A percentile compares a stretch with the other conserved stretches of the same genome.
phyloP scores from a whole-genome alignment of 2,888 invertebrate species.

The Odontocolon sp. region DNA sequence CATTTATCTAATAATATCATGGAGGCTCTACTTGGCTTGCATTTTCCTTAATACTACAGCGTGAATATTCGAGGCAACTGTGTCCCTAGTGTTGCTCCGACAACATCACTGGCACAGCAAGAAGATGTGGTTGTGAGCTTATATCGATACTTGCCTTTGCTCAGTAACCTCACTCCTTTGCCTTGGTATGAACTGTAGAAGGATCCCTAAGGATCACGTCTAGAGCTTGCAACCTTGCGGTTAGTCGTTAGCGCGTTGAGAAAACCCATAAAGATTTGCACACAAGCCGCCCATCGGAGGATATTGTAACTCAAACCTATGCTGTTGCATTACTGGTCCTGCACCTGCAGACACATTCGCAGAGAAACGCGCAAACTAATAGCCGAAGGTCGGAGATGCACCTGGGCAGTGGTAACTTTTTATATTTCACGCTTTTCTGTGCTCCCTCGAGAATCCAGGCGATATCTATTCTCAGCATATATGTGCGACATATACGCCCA shows the following conservation, averaged over 20 bases:
- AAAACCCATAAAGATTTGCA: slow-evolving; percentile 33
- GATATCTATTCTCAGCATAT: no score
- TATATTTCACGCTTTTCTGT: no score
- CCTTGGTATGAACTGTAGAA: background rate
- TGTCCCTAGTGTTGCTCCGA: slow-evolving; percentile 25
- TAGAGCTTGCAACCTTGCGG: slow-evolving; percentile 11
- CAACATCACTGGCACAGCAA: background rate
- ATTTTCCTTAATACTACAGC: slow-evolving; percentile 9
- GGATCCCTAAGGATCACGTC: slow-evolving; percentile 21
- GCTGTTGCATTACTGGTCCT: background rate
- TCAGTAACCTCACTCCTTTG: background rate
- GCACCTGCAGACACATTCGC: background rate
- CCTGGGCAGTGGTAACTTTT: no score
- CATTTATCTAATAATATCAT: slow-evolving; percentile 1
- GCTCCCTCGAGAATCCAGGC: no score
- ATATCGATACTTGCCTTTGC: slow-evolving; percentile 26
- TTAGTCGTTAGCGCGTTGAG: slow-evolving; percentile 28
- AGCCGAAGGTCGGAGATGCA: no score
- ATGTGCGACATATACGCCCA: no score
- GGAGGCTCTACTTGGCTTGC: slow-evolving; percentile 14
- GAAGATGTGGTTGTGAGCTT: slow-evolving; percentile 23
- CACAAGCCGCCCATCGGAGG: background rate
- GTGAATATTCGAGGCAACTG: slow-evolving; percentile 43
- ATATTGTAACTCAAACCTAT: no score
- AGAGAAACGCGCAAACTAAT: no score